Percentiles rank a stretch among this genome's conserved stretches.
Conservation (phyloP, 2,888 invertebrate genomes). For the Priocnemis perturbator region DNA sequence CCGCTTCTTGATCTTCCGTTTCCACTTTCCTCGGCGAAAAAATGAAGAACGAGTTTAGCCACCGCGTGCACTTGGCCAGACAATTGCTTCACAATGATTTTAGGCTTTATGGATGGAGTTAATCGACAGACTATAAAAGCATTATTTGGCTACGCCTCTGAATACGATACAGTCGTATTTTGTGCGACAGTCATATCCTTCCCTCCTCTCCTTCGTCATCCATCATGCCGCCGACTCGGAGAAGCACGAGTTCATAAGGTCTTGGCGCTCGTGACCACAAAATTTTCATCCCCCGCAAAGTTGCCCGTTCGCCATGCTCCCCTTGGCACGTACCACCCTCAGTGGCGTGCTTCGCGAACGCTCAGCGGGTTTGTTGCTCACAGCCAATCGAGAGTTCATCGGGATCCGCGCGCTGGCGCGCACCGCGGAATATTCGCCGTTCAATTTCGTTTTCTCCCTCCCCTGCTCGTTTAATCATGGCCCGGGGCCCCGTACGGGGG, state of each 20-base stretch:
- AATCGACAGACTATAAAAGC: no score
- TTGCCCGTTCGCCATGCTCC: not conserved
- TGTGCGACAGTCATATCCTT: no score
- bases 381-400: slow-evolving; percentile 55
- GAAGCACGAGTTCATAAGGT: no score
- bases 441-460: slow-evolving; percentile 66
- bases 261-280: no score
- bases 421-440: slow-evolving; percentile 58
- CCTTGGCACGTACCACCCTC: not conserved
- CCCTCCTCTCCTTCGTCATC: no score
- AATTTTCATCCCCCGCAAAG: not conserved
- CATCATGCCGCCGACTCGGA: no score
- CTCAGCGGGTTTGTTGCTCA: slow-evolving; percentile 5
- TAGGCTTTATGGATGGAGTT: no score
- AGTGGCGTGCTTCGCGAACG: slow-evolving; percentile 22
- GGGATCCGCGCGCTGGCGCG: slow-evolving; percentile 31
- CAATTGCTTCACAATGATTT: no score
- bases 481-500: slow-evolving; percentile 31
- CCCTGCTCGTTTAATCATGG: slow-evolving; percentile 70
- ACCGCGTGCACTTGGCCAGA: no score
- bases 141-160: no score
- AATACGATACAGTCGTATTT: no score
- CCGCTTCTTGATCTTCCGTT: slow-evolving; percentile 9
- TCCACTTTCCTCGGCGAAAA: slow-evolving; percentile 18
- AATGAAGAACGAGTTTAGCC: not conserved